A percentile compares a stretch with the other conserved stretches of the same genome.
Evolutionary conservation across 30 jellyfish, hydroid and myxozoan genomes (phyloP).

Genomic region (Sanderia malayensis): DNA sequence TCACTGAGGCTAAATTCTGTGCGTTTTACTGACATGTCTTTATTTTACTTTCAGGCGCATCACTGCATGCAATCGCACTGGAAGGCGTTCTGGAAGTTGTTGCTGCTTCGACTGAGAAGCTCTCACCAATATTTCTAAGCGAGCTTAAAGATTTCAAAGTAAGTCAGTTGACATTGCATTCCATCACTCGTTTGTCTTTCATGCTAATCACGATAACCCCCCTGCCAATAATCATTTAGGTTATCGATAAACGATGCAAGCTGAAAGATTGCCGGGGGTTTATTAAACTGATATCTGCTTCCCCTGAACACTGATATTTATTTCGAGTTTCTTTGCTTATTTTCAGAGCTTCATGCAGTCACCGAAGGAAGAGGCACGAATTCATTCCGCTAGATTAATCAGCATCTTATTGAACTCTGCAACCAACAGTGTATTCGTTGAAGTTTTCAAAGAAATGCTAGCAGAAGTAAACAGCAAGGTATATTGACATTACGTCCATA

Average conservation of each 20-base stretch:
- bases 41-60: slow-evolving; percentile 19
- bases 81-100: slow-evolving; percentile 58
- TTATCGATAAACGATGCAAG: too few species aligned
- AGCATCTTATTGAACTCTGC: slow-evolving; percentile 53
- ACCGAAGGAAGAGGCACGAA: slow-evolving; percentile 68
- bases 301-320: too few species aligned
- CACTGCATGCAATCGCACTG: slow-evolving; percentile 56
- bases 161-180: too few species aligned
- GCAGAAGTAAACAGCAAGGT: slow-evolving; percentile 24
- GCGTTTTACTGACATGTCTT: background rate
- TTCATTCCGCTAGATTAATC: slow-evolving; percentile 51
- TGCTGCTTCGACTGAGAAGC: slow-evolving; percentile 58
- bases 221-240: too few species aligned
- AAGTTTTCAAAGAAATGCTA: slow-evolving; percentile 23
- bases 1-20: too few species aligned
- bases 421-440: background rate
- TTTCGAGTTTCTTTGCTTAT: too few species aligned
- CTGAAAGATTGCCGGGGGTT: too few species aligned
- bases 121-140: slow-evolving; percentile 11
- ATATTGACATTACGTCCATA: too few species aligned
- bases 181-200: too few species aligned
- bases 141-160: slow-evolving; percentile 60
- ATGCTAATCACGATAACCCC: too few species aligned
- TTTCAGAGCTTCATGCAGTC: slow-evolving; percentile 48
- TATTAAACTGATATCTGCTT: too few species aligned